Conservation (phyloP, 2,888 invertebrate genomes). For the Drosophila hamatofila region DNA sequence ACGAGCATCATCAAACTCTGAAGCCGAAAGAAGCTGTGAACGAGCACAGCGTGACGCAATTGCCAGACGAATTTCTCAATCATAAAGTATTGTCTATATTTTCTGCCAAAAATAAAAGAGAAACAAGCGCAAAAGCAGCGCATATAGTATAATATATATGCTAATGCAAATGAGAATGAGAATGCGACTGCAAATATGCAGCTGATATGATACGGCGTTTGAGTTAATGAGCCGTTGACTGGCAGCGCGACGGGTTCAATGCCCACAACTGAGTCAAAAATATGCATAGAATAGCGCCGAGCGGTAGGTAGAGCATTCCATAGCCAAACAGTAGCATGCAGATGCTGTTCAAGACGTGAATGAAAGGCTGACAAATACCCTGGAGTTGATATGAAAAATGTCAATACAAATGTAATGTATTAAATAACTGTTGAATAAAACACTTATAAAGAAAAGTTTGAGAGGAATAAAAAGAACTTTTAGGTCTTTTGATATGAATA, state of each 20-base stretch:
- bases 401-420: no score
- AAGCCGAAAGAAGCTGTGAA: neutral
- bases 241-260: conserved; percentile 49
- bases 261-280: conserved; percentile 49
- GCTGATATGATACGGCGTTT: conserved; percentile 24
- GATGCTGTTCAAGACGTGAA: conserved; percentile 14
- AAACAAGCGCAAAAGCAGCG: conserved; percentile 4
- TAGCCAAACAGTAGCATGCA: conserved; percentile 42
- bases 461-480: no score
- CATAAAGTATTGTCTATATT: conserved; percentile 5
- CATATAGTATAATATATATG: conserved; percentile 4
- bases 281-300: conserved; percentile 9
- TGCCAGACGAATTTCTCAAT: conserved; percentile 12
- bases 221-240: conserved; percentile 55
- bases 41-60: conserved; percentile 25
- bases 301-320: conserved; percentile 12
- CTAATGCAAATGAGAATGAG: conserved; percentile 21
- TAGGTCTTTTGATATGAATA: no score
- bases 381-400: neutral
- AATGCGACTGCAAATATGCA: conserved; percentile 24
- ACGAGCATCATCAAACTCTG: conserved; percentile 12
- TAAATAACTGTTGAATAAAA: no score
- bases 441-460: no score
- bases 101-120: neutral
- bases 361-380: conserved; percentile 1